These are phyloP conservation scores for Brassicogethes aeneus DNA, from an alignment of 2,888 invertebrate genomes.

Conservation along the genomic window DNA sequence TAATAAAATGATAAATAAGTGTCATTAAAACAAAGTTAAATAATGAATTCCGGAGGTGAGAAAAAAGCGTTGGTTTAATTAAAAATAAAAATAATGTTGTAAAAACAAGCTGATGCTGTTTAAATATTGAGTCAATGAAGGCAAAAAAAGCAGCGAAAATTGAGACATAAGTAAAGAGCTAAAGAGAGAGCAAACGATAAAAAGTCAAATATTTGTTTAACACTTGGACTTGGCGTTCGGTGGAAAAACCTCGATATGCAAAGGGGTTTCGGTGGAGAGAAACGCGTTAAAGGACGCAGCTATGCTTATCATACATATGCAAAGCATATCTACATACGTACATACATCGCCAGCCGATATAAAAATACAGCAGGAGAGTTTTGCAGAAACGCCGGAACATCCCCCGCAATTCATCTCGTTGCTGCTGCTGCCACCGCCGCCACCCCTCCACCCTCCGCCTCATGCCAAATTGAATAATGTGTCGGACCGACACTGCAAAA, in stretches of 20 bases:
- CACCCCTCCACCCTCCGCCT: constrained; percentile 13
- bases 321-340: constrained; percentile 38
- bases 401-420: constrained; percentile 34
- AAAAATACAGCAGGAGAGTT: constrained; percentile 26
- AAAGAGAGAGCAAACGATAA: background rate
- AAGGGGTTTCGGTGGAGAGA: constrained; percentile 20
- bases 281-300: constrained; percentile 32
- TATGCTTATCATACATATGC: constrained; percentile 40
- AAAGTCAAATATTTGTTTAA: constrained; percentile 2
- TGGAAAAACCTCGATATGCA: constrained; percentile 10
- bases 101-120: too few species aligned
- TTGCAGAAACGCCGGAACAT: constrained; percentile 16
- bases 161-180: background rate
- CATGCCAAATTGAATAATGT: constrained; percentile 34
- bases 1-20: too few species aligned
- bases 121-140: background rate
- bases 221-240: constrained; percentile 5
- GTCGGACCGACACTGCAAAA: constrained; percentile 28
- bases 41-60: too few species aligned
- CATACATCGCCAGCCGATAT: constrained; percentile 28
- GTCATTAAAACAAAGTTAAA: too few species aligned
- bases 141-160: background rate
- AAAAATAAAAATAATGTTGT: too few species aligned
- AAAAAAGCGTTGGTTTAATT: too few species aligned
- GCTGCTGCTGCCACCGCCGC: too few species aligned